Conservation (phyloP, 2,888 invertebrate species). For the Acronicta psi region DNA sequence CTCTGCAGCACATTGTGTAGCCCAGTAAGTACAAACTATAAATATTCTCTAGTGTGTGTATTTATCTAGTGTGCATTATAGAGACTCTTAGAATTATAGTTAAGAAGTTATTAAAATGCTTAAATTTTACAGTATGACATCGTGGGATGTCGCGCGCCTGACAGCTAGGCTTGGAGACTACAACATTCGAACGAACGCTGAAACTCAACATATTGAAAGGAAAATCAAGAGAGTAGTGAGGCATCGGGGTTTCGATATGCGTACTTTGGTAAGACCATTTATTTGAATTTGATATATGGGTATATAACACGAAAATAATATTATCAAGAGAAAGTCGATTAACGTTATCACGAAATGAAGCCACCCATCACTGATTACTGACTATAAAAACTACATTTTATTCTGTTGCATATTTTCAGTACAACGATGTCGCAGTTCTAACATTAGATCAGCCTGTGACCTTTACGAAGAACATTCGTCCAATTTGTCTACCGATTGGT, state of each 20-base stretch:
- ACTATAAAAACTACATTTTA: too few relatives aligned
- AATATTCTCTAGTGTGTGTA: too few relatives aligned
- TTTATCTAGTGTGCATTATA: too few relatives aligned
- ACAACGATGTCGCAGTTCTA: conserved; percentile 95
- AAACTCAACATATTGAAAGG: conserved; percentile 93
- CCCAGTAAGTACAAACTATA: conserved; percentile 90
- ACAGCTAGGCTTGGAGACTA: conserved; percentile 95
- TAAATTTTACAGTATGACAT: conserved; percentile 92
- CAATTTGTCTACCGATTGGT: conserved; percentile 93
- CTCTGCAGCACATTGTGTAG: conserved; percentile 96
- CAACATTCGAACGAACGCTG: conserved; percentile 93
- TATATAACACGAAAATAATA: neutral
- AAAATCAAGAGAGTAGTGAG: conserved; percentile 95
- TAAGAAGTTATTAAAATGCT: too few relatives aligned
- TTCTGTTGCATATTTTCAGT: conserved; percentile 82
- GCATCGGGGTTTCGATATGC: conserved; percentile 94
- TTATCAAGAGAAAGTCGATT: too few relatives aligned
- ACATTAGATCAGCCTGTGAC: conserved; percentile 93
- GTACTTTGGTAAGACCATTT: conserved; percentile 90
- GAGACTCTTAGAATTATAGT: too few relatives aligned
- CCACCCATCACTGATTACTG: too few relatives aligned
- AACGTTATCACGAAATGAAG: too few relatives aligned
- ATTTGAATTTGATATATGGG: neutral
- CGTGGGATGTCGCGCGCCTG: conserved; percentile 95
- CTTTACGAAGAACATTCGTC: conserved; percentile 92